Conservation (phyloP, 1,140 invertebrate species). For the Apis laboriosa region DNA sequence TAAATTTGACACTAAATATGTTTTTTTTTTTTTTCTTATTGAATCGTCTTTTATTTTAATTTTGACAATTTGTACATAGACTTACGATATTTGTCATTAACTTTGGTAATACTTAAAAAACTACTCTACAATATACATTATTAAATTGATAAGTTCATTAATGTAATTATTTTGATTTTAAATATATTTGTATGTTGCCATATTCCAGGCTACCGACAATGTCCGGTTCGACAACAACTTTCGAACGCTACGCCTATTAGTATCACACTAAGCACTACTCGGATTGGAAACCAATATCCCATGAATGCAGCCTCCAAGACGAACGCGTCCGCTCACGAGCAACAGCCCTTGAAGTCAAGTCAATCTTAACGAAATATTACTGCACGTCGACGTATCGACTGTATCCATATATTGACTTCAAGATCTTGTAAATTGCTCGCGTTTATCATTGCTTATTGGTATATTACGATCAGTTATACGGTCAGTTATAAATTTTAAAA, state of each 20-base stretch:
- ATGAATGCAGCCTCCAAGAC: constrained; percentile 59
- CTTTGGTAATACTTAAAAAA: neutral
- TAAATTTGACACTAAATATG: neutral
- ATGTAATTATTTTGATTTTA: neutral
- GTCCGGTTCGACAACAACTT: constrained; percentile 81
- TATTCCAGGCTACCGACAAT: constrained; percentile 77
- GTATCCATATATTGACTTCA: neutral
- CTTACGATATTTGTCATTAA: neutral
- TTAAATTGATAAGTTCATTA: neutral
- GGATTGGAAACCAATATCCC: constrained; percentile 59
- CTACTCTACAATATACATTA: neutral
- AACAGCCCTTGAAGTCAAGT: constrained; percentile 52
- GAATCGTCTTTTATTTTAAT: neutral
- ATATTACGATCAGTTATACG: neutral
- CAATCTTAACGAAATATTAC: constrained; percentile 24
- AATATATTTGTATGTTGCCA: constrained; percentile 4
- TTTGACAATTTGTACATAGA: neutral
- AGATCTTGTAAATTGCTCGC: neutral
- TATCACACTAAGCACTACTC: constrained; percentile 75
- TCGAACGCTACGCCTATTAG: constrained; percentile 79
- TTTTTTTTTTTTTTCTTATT: neutral
- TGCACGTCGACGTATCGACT: neutral
- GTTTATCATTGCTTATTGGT: neutral
- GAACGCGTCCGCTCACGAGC: constrained; percentile 51
- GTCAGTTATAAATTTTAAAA: neutral